Evolutionary conservation across 2,113 vertebrate species (phyloP), one percentile per base, ranked within the genome.

Genomic region (Strigops habroptila): DNA sequence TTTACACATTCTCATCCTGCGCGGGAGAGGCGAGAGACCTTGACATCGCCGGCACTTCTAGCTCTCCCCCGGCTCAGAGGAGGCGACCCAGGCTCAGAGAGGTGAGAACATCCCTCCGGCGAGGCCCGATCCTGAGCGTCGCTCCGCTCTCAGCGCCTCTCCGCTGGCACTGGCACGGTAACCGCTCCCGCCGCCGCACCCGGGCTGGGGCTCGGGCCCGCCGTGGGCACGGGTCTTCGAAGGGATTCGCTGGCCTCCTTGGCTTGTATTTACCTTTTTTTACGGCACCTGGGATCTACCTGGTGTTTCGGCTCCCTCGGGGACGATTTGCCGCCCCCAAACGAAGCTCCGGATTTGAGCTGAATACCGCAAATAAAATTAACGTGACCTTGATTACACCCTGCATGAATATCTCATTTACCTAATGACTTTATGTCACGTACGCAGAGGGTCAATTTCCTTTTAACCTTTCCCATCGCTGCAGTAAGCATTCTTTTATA

Each of bases 401-500:
- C 96, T 75, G 96, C 96, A 98, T 97, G 98, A 97, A 96, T 97
- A 97, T 97, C 98, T 98, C 98, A 98, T 98, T 98, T 98, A 98
- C 98, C 98, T 98, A 98, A 98, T 97, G 98, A 98, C 98, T 98
- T 98, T 98, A 95, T 98, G 98, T 98, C 98, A 98, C 97, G 97
- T 97, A 97, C 91, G 97, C 97, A 97, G 97, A 97, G 97, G 98
- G 98, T 98, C 98, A 98, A 97, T 97, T 97, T 98, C 97, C 97
- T 98, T 97, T 98, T 98, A 98, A 98, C 98, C 98, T 98, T 98
- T 98, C 96, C 97, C 92, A 95, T 94, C 97, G 97, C 98, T 98
- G 98, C 97, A 97, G 98, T 98, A 98, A 98, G 98, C 98, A 98
- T 98, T 98, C 98, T 96, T 93, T 96, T 94, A 96, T 97, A 98